Evolutionary conservation across 2,888 invertebrate species (phyloP), one percentile per base, ranked within the genome.

Genomic region (Cataglyphis rosenhaueri): DNA sequence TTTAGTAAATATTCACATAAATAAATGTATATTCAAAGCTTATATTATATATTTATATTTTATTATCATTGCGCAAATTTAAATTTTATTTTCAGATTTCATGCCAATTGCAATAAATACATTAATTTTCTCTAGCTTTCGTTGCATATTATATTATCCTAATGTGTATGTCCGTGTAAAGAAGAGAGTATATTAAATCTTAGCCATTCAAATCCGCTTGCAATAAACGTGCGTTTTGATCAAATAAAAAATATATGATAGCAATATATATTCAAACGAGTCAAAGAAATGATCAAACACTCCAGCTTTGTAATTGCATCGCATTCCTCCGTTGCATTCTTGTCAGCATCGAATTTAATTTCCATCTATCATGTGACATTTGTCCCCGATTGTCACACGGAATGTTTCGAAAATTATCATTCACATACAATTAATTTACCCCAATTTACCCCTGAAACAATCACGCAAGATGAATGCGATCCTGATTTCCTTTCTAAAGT

Each of bases 341-440:
- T 35, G 59, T 71, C 18, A 71, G 59, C 25, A 18, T 70, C 35
- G 44, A 59, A 71, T 71, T 44, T 79, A 44, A 71, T 78, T 68
- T 41, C n/a, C n/a, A 70, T 44, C 41, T 41, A 76, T 76, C 55
- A 55, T 68, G n/a, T 76, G 68, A 71, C 59, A 32, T 70, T 59
- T 41, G 70, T 6, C 44, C 41, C 35, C 70, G 44, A 70, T 78
- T 78, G 29, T 57, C 25, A 25, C 6, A 38, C 21, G 12, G 10
- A 15, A 59, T 9, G 1, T 44, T 21, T 32, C 5, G 12, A 59
- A 70, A 48, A 32, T 79, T 44, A 38, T 5, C 15, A 15, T 3
- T 59, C 25, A 4, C 3, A 12, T 70, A 12, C 9, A 52, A 76
- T 59, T 44, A 25, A 57, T 78, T 78, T n/a, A 21, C 15, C 29